Conservation (phyloP, 2,888 invertebrate species). For the Tetrapedia diversipes region DNA sequence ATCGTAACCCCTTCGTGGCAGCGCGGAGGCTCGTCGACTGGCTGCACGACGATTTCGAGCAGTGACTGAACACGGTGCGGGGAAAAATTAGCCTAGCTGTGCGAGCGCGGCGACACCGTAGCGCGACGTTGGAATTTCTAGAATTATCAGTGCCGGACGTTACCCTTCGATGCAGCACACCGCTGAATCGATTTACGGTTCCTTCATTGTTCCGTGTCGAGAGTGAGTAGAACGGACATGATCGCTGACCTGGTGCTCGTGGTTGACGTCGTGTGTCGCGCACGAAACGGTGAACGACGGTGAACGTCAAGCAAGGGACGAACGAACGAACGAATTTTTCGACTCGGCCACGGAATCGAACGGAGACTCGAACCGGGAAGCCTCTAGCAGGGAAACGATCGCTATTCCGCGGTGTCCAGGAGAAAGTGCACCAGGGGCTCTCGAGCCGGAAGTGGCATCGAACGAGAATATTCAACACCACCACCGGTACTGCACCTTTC, state of each 20-base stretch:
- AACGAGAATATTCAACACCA: slow-evolving; percentile 62
- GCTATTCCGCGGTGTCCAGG: slow-evolving; percentile 37
- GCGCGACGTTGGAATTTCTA: slow-evolving; percentile 19
- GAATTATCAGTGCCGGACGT: slow-evolving; percentile 55
- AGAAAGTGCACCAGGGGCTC: slow-evolving; percentile 64
- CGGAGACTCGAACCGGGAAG: slow-evolving; percentile 5
- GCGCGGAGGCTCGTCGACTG: background rate
- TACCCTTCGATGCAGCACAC: slow-evolving; percentile 39
- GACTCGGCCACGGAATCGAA: no score
- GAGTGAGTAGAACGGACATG: background rate
- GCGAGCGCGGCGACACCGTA: background rate
- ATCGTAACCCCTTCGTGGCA: background rate
- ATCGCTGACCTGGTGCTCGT: background rate
- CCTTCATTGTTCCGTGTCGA: background rate
- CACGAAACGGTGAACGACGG: no score
- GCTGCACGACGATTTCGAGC: slow-evolving; percentile 5
- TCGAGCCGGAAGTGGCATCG: slow-evolving; percentile 68
- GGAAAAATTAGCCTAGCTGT: background rate
- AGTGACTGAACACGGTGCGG: no score
- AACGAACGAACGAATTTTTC: no score
- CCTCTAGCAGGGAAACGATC: slow-evolving; percentile 33
- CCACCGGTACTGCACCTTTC: slow-evolving; percentile 43
- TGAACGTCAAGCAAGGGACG: no score
- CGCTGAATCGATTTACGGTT: slow-evolving; percentile 36
- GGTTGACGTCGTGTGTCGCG: background rate